Evolutionary conservation across 2,888 invertebrate species (phyloP), one percentile per base, ranked within the genome.

Genomic region (Unio delphinus): DNA sequence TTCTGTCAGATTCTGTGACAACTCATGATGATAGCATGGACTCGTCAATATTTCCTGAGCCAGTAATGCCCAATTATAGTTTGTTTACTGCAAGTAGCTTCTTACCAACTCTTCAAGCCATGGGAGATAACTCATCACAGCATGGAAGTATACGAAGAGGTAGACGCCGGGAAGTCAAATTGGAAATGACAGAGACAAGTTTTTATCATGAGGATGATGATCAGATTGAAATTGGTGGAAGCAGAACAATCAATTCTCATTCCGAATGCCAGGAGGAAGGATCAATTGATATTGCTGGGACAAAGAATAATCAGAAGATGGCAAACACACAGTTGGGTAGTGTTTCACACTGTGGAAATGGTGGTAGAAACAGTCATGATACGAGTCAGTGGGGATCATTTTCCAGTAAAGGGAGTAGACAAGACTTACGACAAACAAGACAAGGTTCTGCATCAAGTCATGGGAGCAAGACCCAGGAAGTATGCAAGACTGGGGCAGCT

Each of bases 61-160:
- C 75, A 17, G 69, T 71, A 20, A 26, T 75, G 23, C 75, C 82
- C 58, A 82, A 86, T 68, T 85, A 83, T 67, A 81, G 83, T 20
- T 77, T 84, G 28, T 87, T 86, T 66, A 80, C 83, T 26, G 83
- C 83, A 23, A 84, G 80, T 58, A 64, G 68, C 55, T 61, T 75
- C 30, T 69, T 68, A n/a, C 65, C 70, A 56, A 34, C 64, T 15
- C 57, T 61, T n/a, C 67, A n/a, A 45, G 30, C 56, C 57, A 77
- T 64, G 68, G 76, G 64, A 63, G 69, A 67, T 30, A 71, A 71
- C 61, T 68, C 68, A 11, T 77, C 77, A 17, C 77, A 74, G 30
- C 74, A 74, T 71, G 77, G 77, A 7, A 77, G 77, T 68, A 71
- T 70, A 45, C 61, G 75, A 56, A 71, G 76, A 58, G 75, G 78